Conservation (phyloP, 2,113 vertebrate genomes). For the Hemicordylus capensis region DNA sequence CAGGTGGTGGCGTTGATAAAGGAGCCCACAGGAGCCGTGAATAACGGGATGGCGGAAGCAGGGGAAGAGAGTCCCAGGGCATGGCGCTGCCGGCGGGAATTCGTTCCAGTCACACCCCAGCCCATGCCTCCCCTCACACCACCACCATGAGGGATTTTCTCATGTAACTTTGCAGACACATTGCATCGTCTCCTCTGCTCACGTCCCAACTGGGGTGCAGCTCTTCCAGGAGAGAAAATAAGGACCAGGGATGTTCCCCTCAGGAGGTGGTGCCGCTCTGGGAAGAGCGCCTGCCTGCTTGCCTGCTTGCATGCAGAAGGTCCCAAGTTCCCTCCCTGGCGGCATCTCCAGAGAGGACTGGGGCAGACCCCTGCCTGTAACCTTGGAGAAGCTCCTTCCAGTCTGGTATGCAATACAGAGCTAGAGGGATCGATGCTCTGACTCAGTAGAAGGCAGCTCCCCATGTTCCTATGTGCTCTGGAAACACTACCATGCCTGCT, state of each 20-base stretch:
- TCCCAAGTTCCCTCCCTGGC: no score
- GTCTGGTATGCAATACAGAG: no score
- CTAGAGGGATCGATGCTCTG: no score
- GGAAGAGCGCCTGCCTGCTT: no score
- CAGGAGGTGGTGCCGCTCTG: background rate
- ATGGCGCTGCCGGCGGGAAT: slow-evolving; percentile 63
- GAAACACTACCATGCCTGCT: background rate
- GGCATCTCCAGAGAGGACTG: no score
- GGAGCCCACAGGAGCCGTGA: slow-evolving; percentile 22
- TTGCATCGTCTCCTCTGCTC: slow-evolving; percentile 48
- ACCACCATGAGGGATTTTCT: slow-evolving; percentile 71
- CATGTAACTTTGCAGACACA: slow-evolving; percentile 46
- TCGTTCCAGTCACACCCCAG: slow-evolving; percentile 42
- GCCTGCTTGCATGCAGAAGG: no score
- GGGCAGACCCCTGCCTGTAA: no score
- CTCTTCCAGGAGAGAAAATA: background rate
- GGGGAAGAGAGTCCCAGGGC: slow-evolving; percentile 60
- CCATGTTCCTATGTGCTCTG: no score
- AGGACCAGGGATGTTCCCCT: background rate
- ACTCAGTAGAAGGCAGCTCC: no score
- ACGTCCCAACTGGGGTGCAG: slow-evolving; percentile 38
- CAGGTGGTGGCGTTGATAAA: no score
- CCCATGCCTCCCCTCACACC: slow-evolving; percentile 41
- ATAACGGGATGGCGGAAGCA: slow-evolving; percentile 61
- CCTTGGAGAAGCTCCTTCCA: no score